phyloP scores from a whole-genome alignment of 2,797 vertebrate species.

The Fratercula arctica region DNA sequence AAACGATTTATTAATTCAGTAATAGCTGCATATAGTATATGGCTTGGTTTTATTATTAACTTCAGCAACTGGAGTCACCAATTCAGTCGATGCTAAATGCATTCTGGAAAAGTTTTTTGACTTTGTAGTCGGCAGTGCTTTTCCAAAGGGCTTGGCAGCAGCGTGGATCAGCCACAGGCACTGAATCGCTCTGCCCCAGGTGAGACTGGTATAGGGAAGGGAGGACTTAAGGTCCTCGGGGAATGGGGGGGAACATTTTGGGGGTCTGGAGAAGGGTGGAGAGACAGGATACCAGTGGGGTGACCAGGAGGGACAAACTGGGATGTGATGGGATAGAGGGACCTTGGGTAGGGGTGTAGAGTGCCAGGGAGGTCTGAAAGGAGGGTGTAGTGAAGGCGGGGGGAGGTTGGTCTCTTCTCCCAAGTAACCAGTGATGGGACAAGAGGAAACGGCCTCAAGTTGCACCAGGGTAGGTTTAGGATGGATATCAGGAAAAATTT shows the following conservation, averaged over 20 bases:
- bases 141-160: not conserved
- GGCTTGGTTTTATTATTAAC: not conserved
- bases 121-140: not conserved
- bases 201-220: not conserved
- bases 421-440: not conserved
- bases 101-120: not conserved
- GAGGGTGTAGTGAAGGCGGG: too few species aligned
- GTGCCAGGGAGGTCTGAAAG: not conserved
- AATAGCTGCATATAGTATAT: rapidly evolving
- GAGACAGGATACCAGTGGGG: not conserved
- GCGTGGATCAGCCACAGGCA: not conserved
- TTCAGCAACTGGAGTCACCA: not conserved
- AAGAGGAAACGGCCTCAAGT: not conserved
- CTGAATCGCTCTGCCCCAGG: not conserved
- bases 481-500: not conserved
- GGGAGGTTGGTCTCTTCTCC: not conserved
- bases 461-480: not conserved
- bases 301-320: not conserved
- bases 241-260: not conserved
- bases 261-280: not conserved
- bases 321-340: not conserved
- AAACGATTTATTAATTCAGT: not conserved
- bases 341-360: not conserved
- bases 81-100: not conserved
- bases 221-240: not conserved